phyloP scores from a whole-genome alignment of 2,113 vertebrate species.

The Ochotona princeps region DNA sequence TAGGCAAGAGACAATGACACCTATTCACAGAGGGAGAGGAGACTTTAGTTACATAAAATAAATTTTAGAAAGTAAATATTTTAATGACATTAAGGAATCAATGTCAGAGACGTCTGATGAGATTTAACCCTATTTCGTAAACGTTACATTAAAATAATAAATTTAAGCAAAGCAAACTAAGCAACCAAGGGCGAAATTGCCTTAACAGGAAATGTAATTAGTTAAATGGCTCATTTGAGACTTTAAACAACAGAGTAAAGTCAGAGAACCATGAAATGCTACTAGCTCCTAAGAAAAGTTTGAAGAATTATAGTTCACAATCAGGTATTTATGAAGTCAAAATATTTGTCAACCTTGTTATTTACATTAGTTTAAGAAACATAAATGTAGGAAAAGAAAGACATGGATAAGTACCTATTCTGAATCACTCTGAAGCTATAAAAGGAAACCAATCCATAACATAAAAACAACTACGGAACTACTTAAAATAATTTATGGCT shows the following conservation, averaged over 20 bases:
- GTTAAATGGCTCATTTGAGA: slow-evolving; percentile 40
- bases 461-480: background rate
- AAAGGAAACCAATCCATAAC: background rate
- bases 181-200: background rate
- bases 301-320: background rate
- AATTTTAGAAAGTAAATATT: background rate
- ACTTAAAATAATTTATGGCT: background rate
- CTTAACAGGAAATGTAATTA: slow-evolving; percentile 31
- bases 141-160: background rate
- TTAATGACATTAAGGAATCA: background rate
- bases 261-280: slow-evolving; percentile 44
- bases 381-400: background rate
- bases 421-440: slow-evolving; percentile 1
- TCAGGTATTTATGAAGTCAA: background rate
- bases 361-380: background rate
- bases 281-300: background rate
- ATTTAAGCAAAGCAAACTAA: slow-evolving; percentile 43
- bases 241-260: slow-evolving; percentile 32
- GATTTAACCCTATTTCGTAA: background rate
- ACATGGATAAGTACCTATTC: background rate
- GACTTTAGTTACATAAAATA: background rate
- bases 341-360: slow-evolving; percentile 32
- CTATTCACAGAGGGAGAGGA: background rate
- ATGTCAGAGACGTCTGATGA: background rate
- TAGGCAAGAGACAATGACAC: background rate